Percentiles rank a stretch among this genome's conserved stretches.
These are phyloP conservation scores for Brienomyrus brachyistius DNA, from an alignment of 2,113 vertebrate genomes.

Conservation along the genomic window DNA sequence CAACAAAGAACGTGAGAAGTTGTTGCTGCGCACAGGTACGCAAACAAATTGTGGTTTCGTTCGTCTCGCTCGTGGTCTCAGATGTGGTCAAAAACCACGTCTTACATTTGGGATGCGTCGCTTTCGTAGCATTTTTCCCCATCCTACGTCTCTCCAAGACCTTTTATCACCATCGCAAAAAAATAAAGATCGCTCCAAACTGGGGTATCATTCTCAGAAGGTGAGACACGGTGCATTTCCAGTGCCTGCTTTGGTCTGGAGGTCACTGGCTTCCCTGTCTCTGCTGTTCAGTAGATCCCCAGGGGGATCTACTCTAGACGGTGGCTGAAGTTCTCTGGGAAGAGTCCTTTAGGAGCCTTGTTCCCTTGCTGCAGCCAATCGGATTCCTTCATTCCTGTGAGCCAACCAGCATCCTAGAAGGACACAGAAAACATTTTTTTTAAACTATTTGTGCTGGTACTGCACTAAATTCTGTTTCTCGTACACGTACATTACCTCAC, in stretches of 20 bases:
- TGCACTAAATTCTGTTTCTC: not conserved
- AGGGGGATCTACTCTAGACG: constrained; percentile 62
- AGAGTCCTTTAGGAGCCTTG: constrained; percentile 77
- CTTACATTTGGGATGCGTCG: constrained; percentile 53
- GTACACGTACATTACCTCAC: not conserved
- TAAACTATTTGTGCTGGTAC: not conserved
- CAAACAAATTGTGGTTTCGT: constrained; percentile 35
- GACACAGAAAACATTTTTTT: constrained; percentile 21
- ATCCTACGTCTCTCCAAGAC: constrained; percentile 29
- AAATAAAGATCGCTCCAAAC: constrained; percentile 2
- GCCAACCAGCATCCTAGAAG: constrained; percentile 91
- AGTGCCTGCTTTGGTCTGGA: constrained; percentile 48
- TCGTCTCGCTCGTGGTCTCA: constrained; percentile 44
- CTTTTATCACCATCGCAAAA: constrained; percentile 28
- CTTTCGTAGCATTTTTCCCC: constrained; percentile 33
- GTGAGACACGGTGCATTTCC: constrained; percentile 44
- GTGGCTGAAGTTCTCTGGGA: constrained; percentile 88
- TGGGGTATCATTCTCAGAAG: constrained; percentile 20
- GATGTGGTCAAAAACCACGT: constrained; percentile 47
- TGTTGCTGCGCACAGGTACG: constrained; percentile 52
- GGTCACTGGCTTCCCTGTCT: constrained; percentile 41
- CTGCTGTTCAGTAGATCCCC: constrained; percentile 20
- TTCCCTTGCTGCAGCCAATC: constrained; percentile 77
- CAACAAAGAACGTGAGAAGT: constrained; percentile 69
- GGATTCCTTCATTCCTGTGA: constrained; percentile 79